Conservation (phyloP, 2,888 invertebrate genomes). For the Drosophila siamana region DNA sequence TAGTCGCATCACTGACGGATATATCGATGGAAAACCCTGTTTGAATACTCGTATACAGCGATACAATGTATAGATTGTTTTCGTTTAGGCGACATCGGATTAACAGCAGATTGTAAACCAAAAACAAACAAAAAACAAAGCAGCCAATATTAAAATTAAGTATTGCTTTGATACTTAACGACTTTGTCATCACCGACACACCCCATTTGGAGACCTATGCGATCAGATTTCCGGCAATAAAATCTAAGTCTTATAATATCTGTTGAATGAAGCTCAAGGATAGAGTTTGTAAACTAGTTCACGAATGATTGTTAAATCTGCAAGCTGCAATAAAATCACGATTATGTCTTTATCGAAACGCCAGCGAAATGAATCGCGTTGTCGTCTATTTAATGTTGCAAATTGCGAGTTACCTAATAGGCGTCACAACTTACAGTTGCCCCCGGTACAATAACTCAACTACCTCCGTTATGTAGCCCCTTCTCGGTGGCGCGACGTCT, state of each 20-base stretch:
- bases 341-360: conserved; percentile 38
- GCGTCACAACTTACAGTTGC: conserved; percentile 47
- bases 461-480: conserved; percentile 22
- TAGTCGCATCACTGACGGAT: conserved; percentile 52
- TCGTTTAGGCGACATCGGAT: conserved; percentile 57
- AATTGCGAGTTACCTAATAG: conserved; percentile 79
- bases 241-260: background rate
- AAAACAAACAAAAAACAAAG: conserved; percentile 7
- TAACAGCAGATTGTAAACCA: conserved; percentile 25
- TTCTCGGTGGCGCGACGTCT: conserved; percentile 8
- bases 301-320: conserved; percentile 6
- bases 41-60: background rate
- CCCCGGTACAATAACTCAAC: conserved; percentile 37
- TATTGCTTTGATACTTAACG: conserved; percentile 27
- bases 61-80: conserved; percentile 36
- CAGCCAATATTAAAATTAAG: conserved; percentile 24
- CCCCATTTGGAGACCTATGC: conserved; percentile 41
- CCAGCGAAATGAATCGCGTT: conserved; percentile 45
- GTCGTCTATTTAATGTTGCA: conserved; percentile 75
- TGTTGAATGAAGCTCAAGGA: background rate
- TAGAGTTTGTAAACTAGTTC: conserved; percentile 19
- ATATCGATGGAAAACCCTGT: too few species aligned
- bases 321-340: conserved; percentile 17
- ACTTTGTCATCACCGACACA: conserved; percentile 62
- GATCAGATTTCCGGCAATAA: conserved; percentile 38